Evolutionary conservation across 2,888 invertebrate species (phyloP).

Genomic region (Orthosia incerta): DNA sequence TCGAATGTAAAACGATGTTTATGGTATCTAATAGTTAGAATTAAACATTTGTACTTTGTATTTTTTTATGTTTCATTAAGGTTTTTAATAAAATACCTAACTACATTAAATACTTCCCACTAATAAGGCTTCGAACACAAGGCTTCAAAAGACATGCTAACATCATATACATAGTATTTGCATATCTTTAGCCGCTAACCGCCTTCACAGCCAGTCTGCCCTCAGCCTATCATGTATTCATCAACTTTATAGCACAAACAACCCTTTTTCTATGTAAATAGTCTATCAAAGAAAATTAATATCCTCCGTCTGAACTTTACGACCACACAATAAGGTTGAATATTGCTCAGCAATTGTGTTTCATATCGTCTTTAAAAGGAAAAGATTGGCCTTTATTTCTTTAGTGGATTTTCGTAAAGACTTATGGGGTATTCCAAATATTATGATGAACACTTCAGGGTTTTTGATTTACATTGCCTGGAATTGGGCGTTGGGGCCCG

Average conservation of each 20-base stretch:
- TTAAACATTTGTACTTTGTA: too few species aligned
- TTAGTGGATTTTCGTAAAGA: constrained; percentile 29
- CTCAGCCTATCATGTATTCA: constrained; percentile 63
- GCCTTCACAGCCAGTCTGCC: constrained; percentile 32
- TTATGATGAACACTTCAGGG: constrained; percentile 15
- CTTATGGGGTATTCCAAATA: constrained; percentile 27
- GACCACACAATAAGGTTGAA: constrained; percentile 22
- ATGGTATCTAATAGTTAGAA: too few species aligned
- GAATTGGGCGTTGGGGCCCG: background rate
- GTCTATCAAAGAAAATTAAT: constrained; percentile 65
- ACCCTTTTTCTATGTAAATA: constrained; percentile 78
- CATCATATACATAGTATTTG: constrained; percentile 31
- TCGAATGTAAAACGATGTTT: too few species aligned
- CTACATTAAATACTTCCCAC: background rate
- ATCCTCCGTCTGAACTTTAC: constrained; percentile 31
- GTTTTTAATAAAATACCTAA: too few species aligned
- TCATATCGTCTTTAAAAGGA: constrained; percentile 25
- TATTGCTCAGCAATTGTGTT: constrained; percentile 16
- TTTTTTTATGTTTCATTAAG: too few species aligned
- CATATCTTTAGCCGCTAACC: constrained; percentile 43
- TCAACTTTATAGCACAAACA: constrained; percentile 74
- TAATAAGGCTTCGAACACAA: constrained; percentile 11
- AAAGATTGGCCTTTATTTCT: constrained; percentile 36
- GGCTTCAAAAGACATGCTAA: constrained; percentile 31
- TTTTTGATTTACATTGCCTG: constrained; percentile 31